Evolutionary conservation across 2,113 vertebrate species (phyloP).

Genomic region (Odobenus rosmarus): DNA sequence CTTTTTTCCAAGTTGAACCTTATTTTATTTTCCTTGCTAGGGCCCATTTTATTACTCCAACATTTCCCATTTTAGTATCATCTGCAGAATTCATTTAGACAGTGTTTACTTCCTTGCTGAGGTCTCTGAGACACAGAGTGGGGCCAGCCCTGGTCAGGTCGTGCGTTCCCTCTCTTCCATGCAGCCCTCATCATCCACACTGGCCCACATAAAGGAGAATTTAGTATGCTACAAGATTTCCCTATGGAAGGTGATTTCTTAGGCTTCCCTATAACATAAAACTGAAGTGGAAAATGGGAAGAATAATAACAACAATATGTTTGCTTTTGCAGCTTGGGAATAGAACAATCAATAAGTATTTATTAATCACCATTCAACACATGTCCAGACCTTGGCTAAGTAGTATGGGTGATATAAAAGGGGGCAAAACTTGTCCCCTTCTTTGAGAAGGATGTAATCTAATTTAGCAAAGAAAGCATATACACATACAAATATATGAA

Average conservation of each 20-base stretch:
- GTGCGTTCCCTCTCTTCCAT: neutral
- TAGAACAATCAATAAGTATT: conserved; percentile 14
- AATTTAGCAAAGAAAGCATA: neutral
- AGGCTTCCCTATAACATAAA: neutral
- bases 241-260: neutral
- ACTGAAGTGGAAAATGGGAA: conserved; percentile 16
- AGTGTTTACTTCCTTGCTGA: conserved; percentile 69
- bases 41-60: conserved; percentile 76
- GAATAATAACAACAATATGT: neutral
- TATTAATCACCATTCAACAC: neutral
- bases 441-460: neutral
- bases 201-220: neutral
- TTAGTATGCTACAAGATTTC: neutral
- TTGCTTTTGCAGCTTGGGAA: neutral
- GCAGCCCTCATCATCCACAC: neutral
- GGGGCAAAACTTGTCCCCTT: neutral
- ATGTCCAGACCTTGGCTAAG: neutral
- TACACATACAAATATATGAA: neutral
- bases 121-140: conserved; percentile 23
- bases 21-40: conserved; percentile 74
- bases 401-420: neutral
- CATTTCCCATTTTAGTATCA: conserved; percentile 74
- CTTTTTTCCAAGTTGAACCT: conserved; percentile 78
- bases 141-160: neutral
- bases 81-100: conserved; percentile 79